phyloP scores from a whole-genome alignment of 2,797 vertebrate genomes.

The Gorsachius magnificus region DNA sequence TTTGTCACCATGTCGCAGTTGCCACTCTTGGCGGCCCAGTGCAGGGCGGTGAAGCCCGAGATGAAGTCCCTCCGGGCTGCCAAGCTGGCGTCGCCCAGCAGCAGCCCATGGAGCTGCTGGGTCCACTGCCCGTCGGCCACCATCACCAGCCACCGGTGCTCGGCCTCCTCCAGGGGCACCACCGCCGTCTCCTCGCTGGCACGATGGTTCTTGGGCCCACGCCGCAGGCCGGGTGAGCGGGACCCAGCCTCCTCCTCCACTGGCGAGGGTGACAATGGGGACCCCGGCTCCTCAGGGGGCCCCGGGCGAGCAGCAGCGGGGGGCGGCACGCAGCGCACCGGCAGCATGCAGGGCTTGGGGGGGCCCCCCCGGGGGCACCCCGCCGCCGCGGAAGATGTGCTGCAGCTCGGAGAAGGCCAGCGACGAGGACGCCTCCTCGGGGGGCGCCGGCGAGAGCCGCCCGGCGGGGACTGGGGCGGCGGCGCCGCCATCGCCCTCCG shows the following conservation, averaged over 20 bases:
- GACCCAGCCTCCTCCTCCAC: conserved; percentile 51
- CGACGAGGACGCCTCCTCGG: background rate
- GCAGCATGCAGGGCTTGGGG: conserved; percentile 82
- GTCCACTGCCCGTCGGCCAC: conserved; percentile 85
- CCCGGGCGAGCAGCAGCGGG: background rate
- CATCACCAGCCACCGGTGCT: conserved; percentile 89
- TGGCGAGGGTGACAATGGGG: background rate
- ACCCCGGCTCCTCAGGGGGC: background rate
- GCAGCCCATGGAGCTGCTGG: conserved; percentile 85
- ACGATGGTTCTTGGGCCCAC: conserved; percentile 70
- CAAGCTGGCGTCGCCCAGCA: conserved; percentile 83
- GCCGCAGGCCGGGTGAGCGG: conserved; percentile 73
- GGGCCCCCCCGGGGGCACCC: background rate
- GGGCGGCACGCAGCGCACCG: conserved; percentile 75
- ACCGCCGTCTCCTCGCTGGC: conserved; percentile 68
- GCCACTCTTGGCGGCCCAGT: conserved; percentile 93
- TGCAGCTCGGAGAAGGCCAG: conserved; percentile 38
- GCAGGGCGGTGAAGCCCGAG: conserved; percentile 91
- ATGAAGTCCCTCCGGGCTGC: conserved; percentile 90
- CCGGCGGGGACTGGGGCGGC: background rate
- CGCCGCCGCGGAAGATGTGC: conserved; percentile 7
- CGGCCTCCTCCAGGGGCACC: conserved; percentile 80
- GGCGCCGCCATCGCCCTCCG: background rate
- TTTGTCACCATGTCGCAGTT: conserved; percentile 83
- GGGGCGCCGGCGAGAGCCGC: background rate